Conservation (phyloP, 2,888 invertebrate species). For the Acrocyrtus sp. region DNA sequence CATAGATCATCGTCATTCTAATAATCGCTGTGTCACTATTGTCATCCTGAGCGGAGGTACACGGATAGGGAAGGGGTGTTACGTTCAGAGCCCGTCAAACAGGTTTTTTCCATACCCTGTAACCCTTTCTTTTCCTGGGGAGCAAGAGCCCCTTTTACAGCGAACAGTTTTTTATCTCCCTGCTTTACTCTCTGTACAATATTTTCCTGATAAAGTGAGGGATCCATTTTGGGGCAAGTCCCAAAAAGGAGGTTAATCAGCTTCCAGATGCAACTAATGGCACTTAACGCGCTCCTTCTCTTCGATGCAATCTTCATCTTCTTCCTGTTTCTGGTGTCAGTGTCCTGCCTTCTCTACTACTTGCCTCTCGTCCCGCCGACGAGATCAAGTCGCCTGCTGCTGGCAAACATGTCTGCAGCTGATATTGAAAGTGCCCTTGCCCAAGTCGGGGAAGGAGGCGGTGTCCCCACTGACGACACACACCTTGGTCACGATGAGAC, state of each 20-base stretch:
- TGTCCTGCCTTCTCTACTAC: constrained; percentile 84
- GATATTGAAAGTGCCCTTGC: constrained; percentile 60
- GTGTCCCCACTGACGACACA: neutral
- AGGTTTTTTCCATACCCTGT: no score
- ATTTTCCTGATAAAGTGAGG: no score
- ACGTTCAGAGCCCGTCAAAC: no score
- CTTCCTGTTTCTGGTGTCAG: constrained; percentile 85
- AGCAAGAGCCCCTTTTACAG: no score
- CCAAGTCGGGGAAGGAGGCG: constrained; percentile 22
- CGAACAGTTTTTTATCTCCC: no score
- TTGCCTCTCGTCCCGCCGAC: constrained; percentile 70
- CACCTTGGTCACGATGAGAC: constrained; percentile 46
- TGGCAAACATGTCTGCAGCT: constrained; percentile 55
- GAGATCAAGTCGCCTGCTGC: constrained; percentile 56
- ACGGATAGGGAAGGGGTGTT: no score
- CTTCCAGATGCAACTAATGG: constrained; percentile 79
- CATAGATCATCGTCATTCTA: no score
- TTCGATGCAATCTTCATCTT: constrained; percentile 89
- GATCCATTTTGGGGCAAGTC: constrained; percentile 44
- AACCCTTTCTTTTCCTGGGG: no score
- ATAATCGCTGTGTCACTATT: no score
- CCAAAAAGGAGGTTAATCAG: constrained; percentile 49
- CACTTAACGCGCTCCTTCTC: constrained; percentile 87
- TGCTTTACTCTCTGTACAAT: no score
- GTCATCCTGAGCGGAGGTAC: no score